These are phyloP conservation scores for Peromyscus leucopus DNA, from an alignment of 2,113 vertebrate genomes.

Conservation along the genomic window DNA sequence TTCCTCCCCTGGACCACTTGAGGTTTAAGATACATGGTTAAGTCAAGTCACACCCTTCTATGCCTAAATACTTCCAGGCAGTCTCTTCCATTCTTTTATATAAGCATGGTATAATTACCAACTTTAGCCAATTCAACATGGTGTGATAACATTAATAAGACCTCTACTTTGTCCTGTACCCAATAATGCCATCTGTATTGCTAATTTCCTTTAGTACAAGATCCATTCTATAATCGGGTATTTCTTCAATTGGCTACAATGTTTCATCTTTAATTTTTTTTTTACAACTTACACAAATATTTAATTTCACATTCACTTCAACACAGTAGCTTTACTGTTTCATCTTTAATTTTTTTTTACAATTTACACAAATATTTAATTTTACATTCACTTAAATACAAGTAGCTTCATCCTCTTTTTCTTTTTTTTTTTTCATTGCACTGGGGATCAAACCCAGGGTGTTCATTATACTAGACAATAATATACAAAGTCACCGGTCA, in stretches of 20 bases:
- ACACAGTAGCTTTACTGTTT: background rate
- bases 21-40: background rate
- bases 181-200: background rate
- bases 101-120: background rate
- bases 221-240: background rate
- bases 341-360: no score
- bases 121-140: background rate
- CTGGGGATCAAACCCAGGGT: background rate
- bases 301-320: background rate
- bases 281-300: background rate
- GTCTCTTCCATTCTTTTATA: background rate
- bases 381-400: no score
- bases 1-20: no score
- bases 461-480: background rate
- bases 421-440: background rate
- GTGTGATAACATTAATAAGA: background rate
- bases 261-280: background rate
- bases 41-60: background rate
- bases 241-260: background rate
- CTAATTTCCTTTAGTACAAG: background rate
- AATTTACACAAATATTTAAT: no score
- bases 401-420: no score
- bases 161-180: background rate
- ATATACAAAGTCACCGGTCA: background rate
- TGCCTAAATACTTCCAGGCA: background rate